Conservation (phyloP, 1,140 invertebrate genomes). For the Gerris buenoi region DNA sequence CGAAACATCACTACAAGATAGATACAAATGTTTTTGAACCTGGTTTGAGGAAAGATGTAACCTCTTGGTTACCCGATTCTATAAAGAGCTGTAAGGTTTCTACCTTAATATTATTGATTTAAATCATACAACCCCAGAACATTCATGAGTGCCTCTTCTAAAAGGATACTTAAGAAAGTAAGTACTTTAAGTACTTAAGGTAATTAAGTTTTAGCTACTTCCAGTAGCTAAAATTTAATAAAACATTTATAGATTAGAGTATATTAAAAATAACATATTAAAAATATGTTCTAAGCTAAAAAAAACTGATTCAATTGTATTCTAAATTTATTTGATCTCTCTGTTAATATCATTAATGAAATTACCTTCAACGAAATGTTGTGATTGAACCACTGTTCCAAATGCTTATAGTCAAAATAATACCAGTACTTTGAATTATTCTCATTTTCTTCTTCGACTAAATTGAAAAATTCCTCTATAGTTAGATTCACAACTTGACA, state of each 20-base stretch:
- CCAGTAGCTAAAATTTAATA: neutral
- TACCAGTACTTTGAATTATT: conserved; percentile 40
- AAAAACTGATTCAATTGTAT: neutral
- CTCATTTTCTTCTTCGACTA: conserved; percentile 16
- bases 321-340: neutral
- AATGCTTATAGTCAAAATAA: conserved; percentile 76
- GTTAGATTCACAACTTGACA: conserved; percentile 38
- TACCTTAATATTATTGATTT: too few relatives aligned
- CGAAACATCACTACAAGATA: too few relatives aligned
- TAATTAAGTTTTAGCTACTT: neutral
- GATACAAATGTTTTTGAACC: too few relatives aligned
- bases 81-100: too few relatives aligned
- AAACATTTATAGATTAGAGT: neutral
- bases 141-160: neutral
- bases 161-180: neutral
- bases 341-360: neutral
- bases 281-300: neutral
- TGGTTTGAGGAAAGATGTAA: too few relatives aligned
- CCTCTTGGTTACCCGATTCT: too few relatives aligned
- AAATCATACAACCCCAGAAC: neutral
- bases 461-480: conserved; percentile 45
- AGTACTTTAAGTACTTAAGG: neutral
- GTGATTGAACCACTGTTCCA: conserved; percentile 48
- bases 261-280: neutral
- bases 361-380: conserved; percentile 25